Evolutionary conservation across 2,797 vertebrate genomes (phyloP).

Genomic region (Telmatherina bonti): DNA sequence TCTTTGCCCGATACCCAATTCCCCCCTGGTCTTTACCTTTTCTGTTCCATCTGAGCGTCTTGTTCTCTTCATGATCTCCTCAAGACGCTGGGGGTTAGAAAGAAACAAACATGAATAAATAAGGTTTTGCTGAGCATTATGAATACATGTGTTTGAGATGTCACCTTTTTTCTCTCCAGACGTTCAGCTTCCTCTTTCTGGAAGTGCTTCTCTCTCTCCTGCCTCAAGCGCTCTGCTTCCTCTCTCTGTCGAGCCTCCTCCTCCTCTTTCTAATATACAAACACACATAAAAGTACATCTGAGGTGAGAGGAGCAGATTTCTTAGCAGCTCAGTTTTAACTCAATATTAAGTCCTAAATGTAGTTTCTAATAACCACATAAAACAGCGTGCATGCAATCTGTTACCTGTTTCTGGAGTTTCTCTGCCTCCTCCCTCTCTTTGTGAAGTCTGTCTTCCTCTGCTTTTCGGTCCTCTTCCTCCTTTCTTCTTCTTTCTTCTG

Average conservation of each 20-base stretch:
- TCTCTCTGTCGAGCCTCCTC: slow-evolving; percentile 89
- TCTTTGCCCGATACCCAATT: background rate
- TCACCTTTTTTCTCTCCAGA: slow-evolving; percentile 94
- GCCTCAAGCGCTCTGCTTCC: slow-evolving; percentile 86
- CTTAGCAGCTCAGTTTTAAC: background rate
- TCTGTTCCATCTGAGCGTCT: slow-evolving; percentile 89
- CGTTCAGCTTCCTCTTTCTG: slow-evolving; percentile 96
- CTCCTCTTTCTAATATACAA: slow-evolving; percentile 87
- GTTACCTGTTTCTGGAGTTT: slow-evolving; percentile 90
- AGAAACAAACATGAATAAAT: slow-evolving; percentile 8
- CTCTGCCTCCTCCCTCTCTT: slow-evolving; percentile 87
- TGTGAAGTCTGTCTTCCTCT: slow-evolving; percentile 81
- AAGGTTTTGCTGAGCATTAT: background rate
- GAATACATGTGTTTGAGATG: background rate
- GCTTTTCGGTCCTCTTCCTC: slow-evolving; percentile 84
- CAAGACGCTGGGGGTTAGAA: slow-evolving; percentile 86
- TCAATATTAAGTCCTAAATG: background rate
- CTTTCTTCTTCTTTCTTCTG: slow-evolving; percentile 77
- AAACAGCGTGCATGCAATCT: background rate
- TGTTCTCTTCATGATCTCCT: slow-evolving; percentile 99
- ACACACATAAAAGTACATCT: background rate
- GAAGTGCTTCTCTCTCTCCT: slow-evolving; percentile 94
- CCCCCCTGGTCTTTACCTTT: slow-evolving; percentile 76
- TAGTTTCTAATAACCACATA: background rate
- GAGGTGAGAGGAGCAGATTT: background rate